Evolutionary conservation across 2,797 vertebrate genomes (phyloP), one percentile per base, ranked within the genome.

Genomic region (Momotus momota): DNA sequence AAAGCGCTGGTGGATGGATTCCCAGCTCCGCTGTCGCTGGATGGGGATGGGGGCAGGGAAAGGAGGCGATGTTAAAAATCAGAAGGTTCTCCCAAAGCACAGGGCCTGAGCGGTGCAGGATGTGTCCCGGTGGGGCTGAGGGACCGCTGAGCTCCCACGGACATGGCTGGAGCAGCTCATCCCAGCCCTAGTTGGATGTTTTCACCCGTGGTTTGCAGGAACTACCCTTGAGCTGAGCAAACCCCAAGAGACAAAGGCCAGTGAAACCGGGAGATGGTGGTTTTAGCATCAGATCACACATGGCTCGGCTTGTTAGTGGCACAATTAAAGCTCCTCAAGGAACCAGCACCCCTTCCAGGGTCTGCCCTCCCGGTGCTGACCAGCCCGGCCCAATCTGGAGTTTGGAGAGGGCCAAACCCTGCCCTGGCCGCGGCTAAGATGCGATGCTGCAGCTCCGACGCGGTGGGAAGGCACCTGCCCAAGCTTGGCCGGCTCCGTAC

Each of bases 1-100:
- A 75, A 90, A 91, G 33, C 18, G n/a, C 87, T 51, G 54, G 89
- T 18, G 84, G 75, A 71, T 91, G 84, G 60, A 92, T 97, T 95
- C 88, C 92, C 64, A 90, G 73, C 29, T 71, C 80, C 92, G n/a
- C 74, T 2, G 9, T 3, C 5, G 81, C 81, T 13, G 6, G n/a
- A 35, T 3, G 0, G 64, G 75, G 65, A n/a, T 22, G 72, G 67
- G 41, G 51, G n/a, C 43, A 55, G 60, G 58, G 52, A 46, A 51
- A 66, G 45, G 46, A 46, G 79, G 35, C 3, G 55, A 41, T 27
- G 40, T 31, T 43, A 38, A 40, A 21, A 49, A 11, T 10, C 25
- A 54, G 31, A 80, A 29, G 6, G 9, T 33, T 60, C 52, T 49
- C 31, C 31, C 0, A 3, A 48, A 17, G 64, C 7, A 3, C 10